Percentiles rank a stretch among this genome's conserved stretches.
These are phyloP conservation scores for Vanessa atalanta DNA, from an alignment of 1,140 invertebrate species.

Conservation along the genomic window DNA sequence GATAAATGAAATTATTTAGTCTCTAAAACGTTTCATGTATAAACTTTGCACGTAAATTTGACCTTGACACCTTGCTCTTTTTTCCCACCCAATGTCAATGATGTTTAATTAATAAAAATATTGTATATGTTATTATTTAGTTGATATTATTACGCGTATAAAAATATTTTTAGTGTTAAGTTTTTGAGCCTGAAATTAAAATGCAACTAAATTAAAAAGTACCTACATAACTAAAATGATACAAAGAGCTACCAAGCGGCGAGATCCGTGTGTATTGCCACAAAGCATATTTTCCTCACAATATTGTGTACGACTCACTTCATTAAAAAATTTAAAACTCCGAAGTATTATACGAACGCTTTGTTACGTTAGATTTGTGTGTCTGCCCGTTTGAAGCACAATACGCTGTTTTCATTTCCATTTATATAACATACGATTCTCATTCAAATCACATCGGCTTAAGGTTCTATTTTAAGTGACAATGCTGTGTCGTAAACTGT, in stretches of 20 bases:
- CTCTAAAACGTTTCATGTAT: too few relatives aligned
- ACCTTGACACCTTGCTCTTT: too few relatives aligned
- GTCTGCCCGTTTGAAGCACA: constrained; percentile 62
- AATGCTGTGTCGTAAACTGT: constrained; percentile 14
- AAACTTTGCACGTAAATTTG: too few relatives aligned
- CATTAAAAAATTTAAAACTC: constrained; percentile 75
- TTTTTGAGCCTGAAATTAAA: too few relatives aligned
- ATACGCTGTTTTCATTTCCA: constrained; percentile 47
- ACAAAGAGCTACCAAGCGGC: constrained; percentile 11
- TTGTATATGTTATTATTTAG: too few relatives aligned
- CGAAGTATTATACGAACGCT: constrained; percentile 62
- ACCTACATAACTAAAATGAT: constrained; percentile 7
- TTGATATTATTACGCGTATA: too few relatives aligned
- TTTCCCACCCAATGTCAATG: too few relatives aligned
- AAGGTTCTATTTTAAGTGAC: constrained; percentile 39
- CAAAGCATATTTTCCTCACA: constrained; percentile 64
- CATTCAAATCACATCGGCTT: constrained; percentile 41
- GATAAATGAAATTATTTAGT: too few relatives aligned
- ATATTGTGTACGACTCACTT: constrained; percentile 68
- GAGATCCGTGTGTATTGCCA: constrained; percentile 47
- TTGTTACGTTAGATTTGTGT: constrained; percentile 73
- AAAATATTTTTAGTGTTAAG: too few relatives aligned
- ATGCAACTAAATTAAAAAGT: neutral
- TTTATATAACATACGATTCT: constrained; percentile 42
- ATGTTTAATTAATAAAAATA: too few relatives aligned